Base-by-base conservation (phyloP, 2,888 invertebrate genomes). In the Lasioglossum marginatum region DNA sequence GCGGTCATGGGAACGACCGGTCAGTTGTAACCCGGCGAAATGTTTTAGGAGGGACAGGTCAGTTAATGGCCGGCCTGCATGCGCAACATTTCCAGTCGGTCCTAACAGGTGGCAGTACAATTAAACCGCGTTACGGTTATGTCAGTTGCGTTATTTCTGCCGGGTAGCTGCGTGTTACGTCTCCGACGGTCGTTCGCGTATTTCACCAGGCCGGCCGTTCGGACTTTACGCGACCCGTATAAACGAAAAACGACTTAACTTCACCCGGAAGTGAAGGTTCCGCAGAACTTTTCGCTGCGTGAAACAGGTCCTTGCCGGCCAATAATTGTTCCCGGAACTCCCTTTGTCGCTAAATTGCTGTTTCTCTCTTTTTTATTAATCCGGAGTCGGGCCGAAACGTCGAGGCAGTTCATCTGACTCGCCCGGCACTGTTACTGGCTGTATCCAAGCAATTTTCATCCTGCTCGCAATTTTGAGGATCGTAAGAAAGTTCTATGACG, bases 111-210 rank as follows among this genome's bases (percentile, higher is more conserved):
- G 93, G 92, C 87, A 90, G 92, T 91, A 91, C 93, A 94, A 94
- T 94, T 94, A 94, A 94, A 94, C 92, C 90, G 83, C 91, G 92
- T 93, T 94, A 94, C 92, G 93, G 91, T 92, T 94, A 93, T 92
- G 91, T 92, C 92, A 90, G 86, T 85, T 79, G 70, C 87, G 88
- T 87, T 88, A 88, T 87, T 83, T 83, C 81, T 78, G 81, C 76
- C 43, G 73, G 73, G 68, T 68, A 77, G 79, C 76, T 66, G 80
- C 81, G 87, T 78, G 68, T 90, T 86, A 88, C 79, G 75, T 81
- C 72, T 37, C 43, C 80, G 71, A 19, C 52, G 77, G 77, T 78
- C 71, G 72, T 85, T 70, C 77, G 52, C 71, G 71, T 81, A 74
- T 80, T 81, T 86, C 81, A 74, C 68, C 34, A 43, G 37, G 23